Percentiles rank a stretch among this genome's conserved stretches.
These are phyloP conservation scores for Brachionus manjavacas DNA, from an alignment of 1,140 invertebrate genomes.

Conservation along the genomic window DNA sequence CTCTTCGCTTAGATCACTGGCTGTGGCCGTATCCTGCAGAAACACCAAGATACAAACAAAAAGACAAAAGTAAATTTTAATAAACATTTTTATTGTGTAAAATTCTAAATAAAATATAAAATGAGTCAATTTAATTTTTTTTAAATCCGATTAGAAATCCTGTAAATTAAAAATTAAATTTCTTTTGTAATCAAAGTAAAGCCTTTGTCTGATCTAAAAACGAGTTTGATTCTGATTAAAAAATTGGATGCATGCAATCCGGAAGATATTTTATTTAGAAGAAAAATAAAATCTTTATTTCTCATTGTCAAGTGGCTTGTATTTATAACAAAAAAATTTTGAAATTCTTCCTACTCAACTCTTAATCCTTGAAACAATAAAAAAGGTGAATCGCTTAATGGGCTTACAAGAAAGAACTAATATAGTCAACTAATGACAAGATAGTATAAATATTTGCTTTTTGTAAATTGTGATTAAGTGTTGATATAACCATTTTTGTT, in stretches of 20 bases:
- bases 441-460: not conserved
- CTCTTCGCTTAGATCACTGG: not conserved
- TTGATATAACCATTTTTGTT: not conserved
- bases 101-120: not conserved
- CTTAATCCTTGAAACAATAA: not conserved
- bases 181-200: not conserved
- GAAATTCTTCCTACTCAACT: not conserved
- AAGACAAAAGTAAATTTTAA: not conserved
- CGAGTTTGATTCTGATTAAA: not conserved
- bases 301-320: not conserved
- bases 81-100: not conserved
- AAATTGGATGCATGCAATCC: not conserved
- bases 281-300: not conserved
- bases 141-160: not conserved
- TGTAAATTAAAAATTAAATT: not conserved
- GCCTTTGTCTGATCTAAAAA: not conserved
- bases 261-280: not conserved
- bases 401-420: not conserved
- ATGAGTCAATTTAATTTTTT: not conserved
- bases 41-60: not conserved
- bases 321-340: not conserved
- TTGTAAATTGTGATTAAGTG: not conserved
- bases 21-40: not conserved
- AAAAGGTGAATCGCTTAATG: not conserved
- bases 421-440: not conserved